Base-by-base conservation (phyloP, 2,888 invertebrate species). In the Halictus ligatus region DNA sequence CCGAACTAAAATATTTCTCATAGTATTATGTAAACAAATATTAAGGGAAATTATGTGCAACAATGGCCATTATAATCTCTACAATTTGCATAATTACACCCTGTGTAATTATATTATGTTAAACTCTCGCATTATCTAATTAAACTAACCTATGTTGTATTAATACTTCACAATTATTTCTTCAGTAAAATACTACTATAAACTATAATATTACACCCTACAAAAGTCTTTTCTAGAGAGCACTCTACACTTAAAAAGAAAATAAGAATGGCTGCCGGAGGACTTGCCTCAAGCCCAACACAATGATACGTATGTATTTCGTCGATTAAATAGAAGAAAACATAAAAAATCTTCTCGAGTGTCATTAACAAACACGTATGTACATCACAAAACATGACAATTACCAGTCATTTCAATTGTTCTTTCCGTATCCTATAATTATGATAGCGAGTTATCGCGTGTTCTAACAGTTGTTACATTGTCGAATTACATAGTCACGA, bases 401-500 rank as follows among this genome's bases (percentile, higher is more conserved):
- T 69, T 69, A 69, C 40, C 40, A 21, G 21, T 21, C 21, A 40
- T 69, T 69, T 69, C 69, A 40, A 69, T 40, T 18, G 35, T 18
- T 69, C 69, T 69, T 40, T 40, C 5, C 40, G 69, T 40, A 69
- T 35, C 69, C 35, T 69, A 69, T 69, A 69, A 69, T 69, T 35
- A 69, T 21, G 69, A 40, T 69, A 35, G 13, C 12, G 5, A 21
- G 21, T 5, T 40, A 21, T 40, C 21, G 12, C 35, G 35, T 40
- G 69, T 69, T 35, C 69, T 69, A 69, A 21, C 69, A 21, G 40
- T 40, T 12, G 40, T 69, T 69, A 40, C 40, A 69, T 40, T 69
- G 40, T 21, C 40, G 18, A 35, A 21, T 40, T 40, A 40, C 40
- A 5, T 40, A 69, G 40, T 40, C 35, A 35, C 21, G 10, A 21